Evolutionary conservation across 2,113 vertebrate species (phyloP).

Genomic region (Thinocorus orbignyianus): DNA sequence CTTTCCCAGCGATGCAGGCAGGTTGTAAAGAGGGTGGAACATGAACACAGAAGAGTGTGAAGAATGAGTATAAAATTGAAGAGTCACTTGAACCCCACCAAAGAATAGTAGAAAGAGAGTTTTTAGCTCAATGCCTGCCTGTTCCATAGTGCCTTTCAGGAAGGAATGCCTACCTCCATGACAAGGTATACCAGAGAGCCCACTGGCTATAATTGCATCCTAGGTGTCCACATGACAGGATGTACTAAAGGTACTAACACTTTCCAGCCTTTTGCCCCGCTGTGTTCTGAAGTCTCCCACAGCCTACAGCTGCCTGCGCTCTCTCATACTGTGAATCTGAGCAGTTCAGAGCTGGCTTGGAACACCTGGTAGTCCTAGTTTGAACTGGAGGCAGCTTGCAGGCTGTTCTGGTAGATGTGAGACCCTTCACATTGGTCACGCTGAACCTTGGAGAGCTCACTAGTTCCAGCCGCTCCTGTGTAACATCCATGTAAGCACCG

Average conservation of each 20-base stretch:
- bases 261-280: background rate
- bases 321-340: background rate
- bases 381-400: background rate
- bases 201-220: background rate
- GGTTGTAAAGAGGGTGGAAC: background rate
- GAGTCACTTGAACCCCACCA: background rate
- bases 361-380: background rate
- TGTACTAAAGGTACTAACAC: background rate
- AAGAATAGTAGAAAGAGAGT: background rate
- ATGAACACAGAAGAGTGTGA: background rate
- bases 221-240: background rate
- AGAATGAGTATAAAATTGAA: background rate
- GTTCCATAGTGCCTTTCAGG: background rate
- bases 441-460: background rate
- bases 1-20: background rate
- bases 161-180: background rate
- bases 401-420: background rate
- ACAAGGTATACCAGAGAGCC: background rate
- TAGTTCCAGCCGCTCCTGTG: background rate
- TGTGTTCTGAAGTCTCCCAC: background rate
- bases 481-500: rapidly evolving
- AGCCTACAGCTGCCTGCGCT: rapidly evolving
- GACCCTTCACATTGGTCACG: background rate
- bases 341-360: background rate
- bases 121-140: background rate